Percentiles rank a stretch among this genome's conserved stretches.
These are phyloP conservation scores for Dexiosoma caninum DNA, from an alignment of 2,888 invertebrate species.

Conservation along the genomic window DNA sequence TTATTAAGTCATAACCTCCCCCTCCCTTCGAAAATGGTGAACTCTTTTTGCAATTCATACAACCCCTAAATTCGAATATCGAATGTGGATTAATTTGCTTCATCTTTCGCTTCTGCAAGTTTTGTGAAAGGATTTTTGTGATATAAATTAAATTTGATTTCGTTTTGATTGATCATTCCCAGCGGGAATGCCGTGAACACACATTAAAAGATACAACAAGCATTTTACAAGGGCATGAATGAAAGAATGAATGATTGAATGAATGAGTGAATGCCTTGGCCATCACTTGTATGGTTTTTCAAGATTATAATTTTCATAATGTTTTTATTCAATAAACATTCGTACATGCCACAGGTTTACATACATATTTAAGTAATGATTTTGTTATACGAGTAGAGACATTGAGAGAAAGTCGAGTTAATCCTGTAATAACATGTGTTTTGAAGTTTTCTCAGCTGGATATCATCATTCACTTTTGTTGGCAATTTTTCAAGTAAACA, in stretches of 20 bases:
- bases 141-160: slow-evolving; percentile 67
- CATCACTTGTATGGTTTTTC: slow-evolving; percentile 11
- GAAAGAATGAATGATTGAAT: too few relatives aligned
- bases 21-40: slow-evolving; percentile 17
- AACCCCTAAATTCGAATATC: slow-evolving; percentile 40
- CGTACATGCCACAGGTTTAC: slow-evolving; percentile 56
- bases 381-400: slow-evolving; percentile 27
- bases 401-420: slow-evolving; percentile 66
- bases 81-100: slow-evolving; percentile 42
- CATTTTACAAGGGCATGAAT: too few relatives aligned
- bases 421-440: slow-evolving; percentile 73
- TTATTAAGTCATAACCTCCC: slow-evolving; percentile 35
- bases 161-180: slow-evolving; percentile 78
- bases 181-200: slow-evolving; percentile 69
- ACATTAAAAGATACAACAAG: too few relatives aligned
- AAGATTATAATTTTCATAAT: slow-evolving; percentile 61
- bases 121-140: slow-evolving; percentile 59
- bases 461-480: slow-evolving; percentile 63
- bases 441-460: slow-evolving; percentile 72
- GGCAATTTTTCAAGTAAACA: slow-evolving; percentile 60
- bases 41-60: background rate
- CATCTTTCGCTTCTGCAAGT: slow-evolving; percentile 16
- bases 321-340: slow-evolving; percentile 53
- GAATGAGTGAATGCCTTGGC: background rate
- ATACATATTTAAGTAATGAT: slow-evolving; percentile 21